These are phyloP conservation scores for Proterorhinus semilunaris DNA, from an alignment of 2,113 vertebrate genomes.

Conservation along the genomic window DNA sequence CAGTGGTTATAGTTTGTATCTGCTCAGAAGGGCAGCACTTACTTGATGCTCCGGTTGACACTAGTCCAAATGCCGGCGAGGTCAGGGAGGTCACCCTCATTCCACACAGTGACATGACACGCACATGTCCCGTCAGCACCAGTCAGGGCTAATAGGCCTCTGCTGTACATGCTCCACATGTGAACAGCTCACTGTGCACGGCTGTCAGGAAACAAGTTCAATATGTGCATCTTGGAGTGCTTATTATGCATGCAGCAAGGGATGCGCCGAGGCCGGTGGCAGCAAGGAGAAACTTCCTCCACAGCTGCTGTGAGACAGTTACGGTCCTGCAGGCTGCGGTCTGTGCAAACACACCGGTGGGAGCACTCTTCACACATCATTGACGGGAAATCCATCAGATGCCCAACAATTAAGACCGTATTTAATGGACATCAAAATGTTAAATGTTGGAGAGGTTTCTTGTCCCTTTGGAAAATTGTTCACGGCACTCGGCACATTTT, in stretches of 20 bases:
- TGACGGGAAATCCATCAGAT: conserved; percentile 40
- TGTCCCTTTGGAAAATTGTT: neutral
- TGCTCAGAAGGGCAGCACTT: too few species aligned
- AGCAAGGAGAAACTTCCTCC: conserved; percentile 32
- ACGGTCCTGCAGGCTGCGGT: conserved; percentile 24
- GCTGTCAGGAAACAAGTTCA: conserved; percentile 54
- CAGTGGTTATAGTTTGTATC: too few species aligned
- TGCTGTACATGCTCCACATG: conserved; percentile 29
- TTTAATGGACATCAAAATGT: conserved; percentile 23
- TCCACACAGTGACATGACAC: neutral
- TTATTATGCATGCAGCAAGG: conserved; percentile 57
- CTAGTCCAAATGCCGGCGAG: too few species aligned
- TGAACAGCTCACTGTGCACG: conserved; percentile 45
- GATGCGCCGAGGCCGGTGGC: conserved; percentile 32
- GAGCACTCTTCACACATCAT: neutral
- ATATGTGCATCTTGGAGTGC: conserved; percentile 47
- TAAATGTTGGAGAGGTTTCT: neutral
- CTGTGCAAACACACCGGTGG: conserved; percentile 35
- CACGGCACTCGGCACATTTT: too few species aligned
- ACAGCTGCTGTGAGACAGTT: conserved; percentile 52
- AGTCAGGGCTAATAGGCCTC: conserved; percentile 47
- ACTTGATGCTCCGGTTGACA: too few species aligned
- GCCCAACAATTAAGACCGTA: conserved; percentile 4
- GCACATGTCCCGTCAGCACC: conserved; percentile 21
- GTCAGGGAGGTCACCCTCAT: conserved; percentile 1